A percentile compares a stretch with the other conserved stretches of the same genome.
Evolutionary conservation across 2,888 invertebrate genomes (phyloP).

Genomic region (Congeria kusceri): DNA sequence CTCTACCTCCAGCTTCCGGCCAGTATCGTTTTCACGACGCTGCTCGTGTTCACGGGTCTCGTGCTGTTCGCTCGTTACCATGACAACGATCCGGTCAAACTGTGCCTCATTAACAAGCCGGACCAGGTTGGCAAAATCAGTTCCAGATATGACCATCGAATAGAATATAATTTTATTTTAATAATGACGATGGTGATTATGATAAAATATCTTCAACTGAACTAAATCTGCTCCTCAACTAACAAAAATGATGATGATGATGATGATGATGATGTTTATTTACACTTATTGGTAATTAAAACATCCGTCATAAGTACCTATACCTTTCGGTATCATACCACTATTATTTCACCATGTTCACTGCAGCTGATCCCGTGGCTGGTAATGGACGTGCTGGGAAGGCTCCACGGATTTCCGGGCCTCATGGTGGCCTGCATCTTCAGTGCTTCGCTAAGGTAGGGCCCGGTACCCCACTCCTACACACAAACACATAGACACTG

Average conservation of each 20-base stretch:
- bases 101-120: slow-evolving; percentile 48
- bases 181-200: no score
- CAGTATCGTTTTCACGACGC: slow-evolving; percentile 57
- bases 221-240: no score
- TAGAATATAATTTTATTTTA: no score
- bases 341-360: neutral
- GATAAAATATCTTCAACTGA: no score
- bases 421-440: slow-evolving; percentile 78
- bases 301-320: no score
- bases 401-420: slow-evolving; percentile 74
- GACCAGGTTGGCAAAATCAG: slow-evolving; percentile 68
- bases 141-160: no score
- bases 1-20: slow-evolving; percentile 65
- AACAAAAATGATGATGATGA: no score
- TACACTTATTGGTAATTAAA: no score
- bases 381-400: slow-evolving; percentile 75
- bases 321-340: no score
- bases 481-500: no score
- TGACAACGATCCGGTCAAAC: slow-evolving; percentile 67
- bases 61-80: slow-evolving; percentile 65
- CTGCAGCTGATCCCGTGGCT: slow-evolving; percentile 72
- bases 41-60: slow-evolving; percentile 58
- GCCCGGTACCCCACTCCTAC: no score
- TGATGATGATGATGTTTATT: no score
- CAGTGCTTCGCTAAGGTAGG: slow-evolving; percentile 74